phyloP scores from a whole-genome alignment of 1,140 invertebrate genomes.

The Olivierus martensii region DNA sequence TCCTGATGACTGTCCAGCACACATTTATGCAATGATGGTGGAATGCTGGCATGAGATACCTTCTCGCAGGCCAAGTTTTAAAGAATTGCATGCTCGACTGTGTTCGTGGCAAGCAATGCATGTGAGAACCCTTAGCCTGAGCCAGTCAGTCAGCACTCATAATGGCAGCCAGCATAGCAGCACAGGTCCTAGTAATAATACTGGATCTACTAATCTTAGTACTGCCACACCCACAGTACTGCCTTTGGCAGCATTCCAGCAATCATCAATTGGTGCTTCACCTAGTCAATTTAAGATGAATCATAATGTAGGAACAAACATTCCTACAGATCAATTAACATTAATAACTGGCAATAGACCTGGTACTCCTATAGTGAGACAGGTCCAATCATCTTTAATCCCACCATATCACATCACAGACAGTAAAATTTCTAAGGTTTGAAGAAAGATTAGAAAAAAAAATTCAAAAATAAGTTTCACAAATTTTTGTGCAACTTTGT shows the following conservation, averaged over 20 bases:
- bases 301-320: no score
- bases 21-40: conserved; percentile 84
- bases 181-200: conserved; percentile 41
- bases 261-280: no score
- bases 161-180: conserved; percentile 38
- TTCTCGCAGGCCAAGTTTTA: conserved; percentile 72
- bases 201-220: conserved; percentile 34
- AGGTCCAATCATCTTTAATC: conserved; percentile 7
- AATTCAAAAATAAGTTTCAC: no score
- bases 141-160: conserved; percentile 26
- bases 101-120: conserved; percentile 43
- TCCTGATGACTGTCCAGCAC: conserved; percentile 76
- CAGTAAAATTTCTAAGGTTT: conserved; percentile 13
- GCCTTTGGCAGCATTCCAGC: not conserved
- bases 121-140: conserved; percentile 4
- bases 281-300: no score
- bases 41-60: conserved; percentile 96
- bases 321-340: not conserved
- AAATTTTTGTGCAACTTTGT: no score
- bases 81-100: conserved; percentile 46
- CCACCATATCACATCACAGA: conserved; percentile 15
- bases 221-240: conserved; percentile 1
- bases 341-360: conserved; percentile 11
- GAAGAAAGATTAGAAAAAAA: not conserved
- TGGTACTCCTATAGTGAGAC: conserved; percentile 3